A percentile compares a stretch with the other conserved stretches of the same genome.
Conservation (phyloP, 2,113 vertebrate genomes). For the Scalopus aquaticus region DNA sequence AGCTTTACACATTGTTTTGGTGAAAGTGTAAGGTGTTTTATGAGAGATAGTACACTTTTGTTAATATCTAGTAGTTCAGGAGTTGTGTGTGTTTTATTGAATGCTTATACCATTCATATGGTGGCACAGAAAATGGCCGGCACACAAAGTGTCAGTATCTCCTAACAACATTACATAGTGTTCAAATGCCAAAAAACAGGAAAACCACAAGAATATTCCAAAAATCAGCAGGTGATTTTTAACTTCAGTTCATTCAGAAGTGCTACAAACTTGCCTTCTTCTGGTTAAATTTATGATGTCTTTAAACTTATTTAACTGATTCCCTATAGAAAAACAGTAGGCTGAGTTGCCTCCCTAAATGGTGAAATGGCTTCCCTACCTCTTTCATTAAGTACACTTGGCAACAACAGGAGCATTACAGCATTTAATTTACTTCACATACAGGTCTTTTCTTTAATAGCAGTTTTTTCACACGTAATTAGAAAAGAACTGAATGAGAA, state of each 20-base stretch:
- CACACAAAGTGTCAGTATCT: no score
- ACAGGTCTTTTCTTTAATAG: background rate
- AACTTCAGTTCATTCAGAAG: background rate
- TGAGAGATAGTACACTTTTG: no score
- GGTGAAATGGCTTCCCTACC: background rate
- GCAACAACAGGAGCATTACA: background rate
- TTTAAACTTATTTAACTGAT: constrained; percentile 51
- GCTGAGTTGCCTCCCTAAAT: background rate
- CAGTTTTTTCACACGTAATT: background rate
- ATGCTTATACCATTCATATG: no score
- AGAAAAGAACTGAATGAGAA: background rate
- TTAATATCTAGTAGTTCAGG: no score
- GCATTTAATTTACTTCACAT: background rate
- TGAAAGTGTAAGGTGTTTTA: no score
- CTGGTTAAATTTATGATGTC: background rate
- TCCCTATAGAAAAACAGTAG: background rate
- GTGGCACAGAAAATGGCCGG: no score
- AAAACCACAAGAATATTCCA: constrained; percentile 34
- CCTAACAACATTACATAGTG: background rate
- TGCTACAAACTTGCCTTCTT: background rate
- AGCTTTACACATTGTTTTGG: no score
- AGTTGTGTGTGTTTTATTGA: no score
- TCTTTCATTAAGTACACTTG: background rate
- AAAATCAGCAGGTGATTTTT: background rate
- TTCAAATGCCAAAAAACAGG: background rate